Evolutionary conservation across 2,888 invertebrate genomes (phyloP), one percentile per base, ranked within the genome.

Genomic region (Drosophila lacicola): DNA sequence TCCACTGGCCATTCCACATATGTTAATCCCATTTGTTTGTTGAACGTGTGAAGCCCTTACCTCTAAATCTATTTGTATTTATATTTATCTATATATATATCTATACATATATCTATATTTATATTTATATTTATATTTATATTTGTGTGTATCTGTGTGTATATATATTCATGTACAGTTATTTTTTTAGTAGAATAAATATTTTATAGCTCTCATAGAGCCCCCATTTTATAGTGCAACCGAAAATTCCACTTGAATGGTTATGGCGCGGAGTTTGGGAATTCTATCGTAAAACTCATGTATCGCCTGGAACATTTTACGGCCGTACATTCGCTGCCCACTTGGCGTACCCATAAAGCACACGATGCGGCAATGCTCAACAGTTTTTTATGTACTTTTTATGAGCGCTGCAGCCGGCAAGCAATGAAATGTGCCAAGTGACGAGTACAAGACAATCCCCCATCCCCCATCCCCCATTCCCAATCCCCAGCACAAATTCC

Each of bases 201-300:
- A 83, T 86, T 88, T 85, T 89, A 86, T 86, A 75, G 85, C 85
- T 86, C 85, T 86, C 88, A 86, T 86, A 86, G 90, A 85, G 85
- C 86, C 70, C 29, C 53, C 60, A 66, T 85, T 88, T 89, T 88
- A 88, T 88, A 89, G 84, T 72, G 77, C 77, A 79, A 71, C 64
- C 74, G 65, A 70, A 74, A 68, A 57, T 57, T 71, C 45, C 69
- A 72, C 49, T 57, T 68, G 41, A 69, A 61, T 65, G 46, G 21
- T 42, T 39, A 39, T 55, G 69, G 44, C 41, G 45, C 45, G 51
- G 49, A 53, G 50, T 37, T 29, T 51, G 21, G 33, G 37, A 58
- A 25, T 54, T 49, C 29, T 33, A 64, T 82, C 76, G 61, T 82
- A 64, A 76, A 78, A 67, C 68, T 67, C 64, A 44, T 70, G 21